Conservation (phyloP, 2,797 vertebrate species). For the Sebastes hubbsi region DNA sequence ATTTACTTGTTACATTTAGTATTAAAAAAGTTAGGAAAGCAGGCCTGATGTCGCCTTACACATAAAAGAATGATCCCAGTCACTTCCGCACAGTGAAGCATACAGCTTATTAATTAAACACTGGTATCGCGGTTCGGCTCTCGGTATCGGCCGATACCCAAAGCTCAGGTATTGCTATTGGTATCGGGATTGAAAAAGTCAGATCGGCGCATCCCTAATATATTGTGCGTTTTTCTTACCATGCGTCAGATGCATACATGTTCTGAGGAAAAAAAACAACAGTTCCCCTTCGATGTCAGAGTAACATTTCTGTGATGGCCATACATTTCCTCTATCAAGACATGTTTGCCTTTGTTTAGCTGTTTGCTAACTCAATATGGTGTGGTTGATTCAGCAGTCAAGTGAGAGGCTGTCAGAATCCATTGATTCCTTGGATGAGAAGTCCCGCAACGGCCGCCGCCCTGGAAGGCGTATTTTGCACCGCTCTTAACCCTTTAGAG, state of each 20-base stretch:
- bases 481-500: constrained; percentile 53
- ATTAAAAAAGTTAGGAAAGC: too few species aligned
- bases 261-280: neutral
- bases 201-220: neutral
- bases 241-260: neutral
- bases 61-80: too few species aligned
- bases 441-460: constrained; percentile 14
- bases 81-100: too few species aligned
- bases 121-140: too few species aligned
- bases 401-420: constrained; percentile 58
- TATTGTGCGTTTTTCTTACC: neutral
- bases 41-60: too few species aligned
- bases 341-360: constrained; percentile 15
- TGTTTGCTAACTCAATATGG: constrained; percentile 28
- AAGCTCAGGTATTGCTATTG: too few species aligned
- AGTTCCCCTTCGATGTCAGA: neutral
- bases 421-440: constrained; percentile 49
- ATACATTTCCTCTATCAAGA: constrained; percentile 28
- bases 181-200: too few species aligned
- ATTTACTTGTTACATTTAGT: too few species aligned
- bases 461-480: neutral
- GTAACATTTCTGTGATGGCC: neutral
- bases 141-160: too few species aligned
- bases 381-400: constrained; percentile 46
- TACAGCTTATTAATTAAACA: too few species aligned